phyloP scores from a whole-genome alignment of 1,140 invertebrate species.

The Neotoxoptera formosana region DNA sequence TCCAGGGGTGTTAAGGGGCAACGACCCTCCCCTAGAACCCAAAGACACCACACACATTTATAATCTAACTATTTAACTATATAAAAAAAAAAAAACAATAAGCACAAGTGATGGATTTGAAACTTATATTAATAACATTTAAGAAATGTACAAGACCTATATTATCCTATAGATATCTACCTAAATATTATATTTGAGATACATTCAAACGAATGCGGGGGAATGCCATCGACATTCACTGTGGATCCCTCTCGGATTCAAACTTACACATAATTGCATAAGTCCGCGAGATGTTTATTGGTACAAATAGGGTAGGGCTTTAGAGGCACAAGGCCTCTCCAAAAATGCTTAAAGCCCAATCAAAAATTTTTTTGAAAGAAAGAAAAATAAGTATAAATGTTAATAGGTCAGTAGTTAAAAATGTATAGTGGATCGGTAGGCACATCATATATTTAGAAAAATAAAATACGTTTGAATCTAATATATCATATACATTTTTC shows the following conservation, averaged over 20 bases:
- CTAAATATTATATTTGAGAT: neutral
- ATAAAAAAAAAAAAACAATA: neutral
- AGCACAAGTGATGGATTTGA: neutral
- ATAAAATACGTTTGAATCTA: neutral
- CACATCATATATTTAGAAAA: neutral
- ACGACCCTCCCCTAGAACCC: neutral
- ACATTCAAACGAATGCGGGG: neutral
- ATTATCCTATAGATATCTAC: no score
- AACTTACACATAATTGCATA: neutral
- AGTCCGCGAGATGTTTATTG: neutral
- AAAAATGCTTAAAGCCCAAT: neutral
- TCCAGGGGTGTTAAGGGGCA: neutral
- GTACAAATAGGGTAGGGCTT: neutral
- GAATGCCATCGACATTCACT: neutral
- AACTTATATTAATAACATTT: neutral
- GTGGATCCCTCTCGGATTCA: neutral
- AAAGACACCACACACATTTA: neutral
- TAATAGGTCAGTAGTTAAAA: neutral
- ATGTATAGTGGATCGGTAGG: neutral
- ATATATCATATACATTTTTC: neutral
- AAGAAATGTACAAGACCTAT: neutral
- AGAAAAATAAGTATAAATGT: neutral
- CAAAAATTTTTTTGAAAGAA: neutral
- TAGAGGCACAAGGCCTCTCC: neutral
- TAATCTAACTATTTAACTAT: neutral